Base-by-base conservation (phyloP, 2,113 vertebrate genomes). In the Vicugna pacos region DNA sequence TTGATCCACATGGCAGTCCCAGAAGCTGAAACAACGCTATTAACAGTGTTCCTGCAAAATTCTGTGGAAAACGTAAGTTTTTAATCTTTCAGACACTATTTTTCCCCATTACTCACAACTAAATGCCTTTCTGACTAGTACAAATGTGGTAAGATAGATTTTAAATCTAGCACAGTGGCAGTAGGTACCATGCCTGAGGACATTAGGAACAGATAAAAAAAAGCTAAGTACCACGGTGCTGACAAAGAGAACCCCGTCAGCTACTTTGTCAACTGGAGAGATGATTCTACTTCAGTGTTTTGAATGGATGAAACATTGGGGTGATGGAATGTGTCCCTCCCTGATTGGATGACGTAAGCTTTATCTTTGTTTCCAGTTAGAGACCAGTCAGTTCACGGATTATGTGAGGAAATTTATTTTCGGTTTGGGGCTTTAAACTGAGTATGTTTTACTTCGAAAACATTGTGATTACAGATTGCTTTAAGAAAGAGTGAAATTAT, bases 401-500 rank as follows among this genome's bases (percentile, higher is more conserved):
- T 50, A 17, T 6, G 17, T 50, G 24, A 84, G 80, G 14, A 89
- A 50, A 88, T 52, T 5, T 48, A 65, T 54, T 32, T 79, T 10
- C 9, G 52, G 22, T 56, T n/a, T 58, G 16, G 8, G 28, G 20
- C 4, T 52, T 67, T 32, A 20, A 42, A 69, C 50, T 42, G 38
- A 83, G 19, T 22, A 11, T 64, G 14, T 26, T 83, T 93, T 28
- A n/a, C 28, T 73, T 75, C 70, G 15, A 42, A 89, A 73, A 48
- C 8, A 60, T 28, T 54, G 20, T 5, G 46, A 64, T 75, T 17
- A 54, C 0, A 54, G 24, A 38, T 32, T 64, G n/a, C 24, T 81
- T 81, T 60, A 85, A 81, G n/a, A 84, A 77, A 89, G 54, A 86
- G 5, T 64, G 14, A 72, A 79, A 46, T 87, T 22, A 48, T 48